Base-by-base conservation (phyloP, 2,888 invertebrate species). In the Torymus tubicola region DNA sequence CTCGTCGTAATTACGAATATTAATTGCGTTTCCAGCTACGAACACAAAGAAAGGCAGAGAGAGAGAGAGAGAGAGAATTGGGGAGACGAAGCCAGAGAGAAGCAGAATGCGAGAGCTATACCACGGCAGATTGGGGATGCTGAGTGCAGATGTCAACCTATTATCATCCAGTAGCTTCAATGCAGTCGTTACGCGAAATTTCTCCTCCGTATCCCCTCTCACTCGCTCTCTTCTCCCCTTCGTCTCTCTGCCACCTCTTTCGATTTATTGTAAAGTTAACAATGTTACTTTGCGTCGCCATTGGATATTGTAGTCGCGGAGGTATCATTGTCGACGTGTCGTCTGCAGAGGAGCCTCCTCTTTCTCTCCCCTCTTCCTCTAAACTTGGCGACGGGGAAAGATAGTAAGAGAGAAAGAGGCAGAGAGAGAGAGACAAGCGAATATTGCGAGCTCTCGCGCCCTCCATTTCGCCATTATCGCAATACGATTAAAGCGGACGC, bases 141-240 rank as follows among this genome's bases (percentile, higher is more conserved):
- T 89, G 88, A 88, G 89, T 90, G 89, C 90, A 90, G 90, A 90
- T 90, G 90, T 89, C 90, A 90, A 90, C 88, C 90, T 88, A 90
- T 90, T 90, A 90, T 89, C 89, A 89, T 90, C 87, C 87, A 84
- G 84, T 87, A 86, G 84, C 85, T 86, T 86, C 87, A 87, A 86
- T 86, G 85, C 83, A 83, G 80, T 74, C 81, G 3, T 82, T 86
- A 85, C 81, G 86, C 88, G 85, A 86, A 58, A 64, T 64, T 21
- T 63, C 57, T 57, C 69, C 55, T 55, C 13, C 52, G 4, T 50
- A 16, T 81, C 74, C 14, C n/a, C 21, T 24, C n/a, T 31, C 31
- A 8, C 55, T 86, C 86, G 85, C 83, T 14, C 18, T 60, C 50
- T 60, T 16, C 42, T 68, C 16, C 50, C 42, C 81, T 71, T 65